Evolutionary conservation across 2,113 vertebrate genomes (phyloP).

Genomic region (Ranitomeya imitator): DNA sequence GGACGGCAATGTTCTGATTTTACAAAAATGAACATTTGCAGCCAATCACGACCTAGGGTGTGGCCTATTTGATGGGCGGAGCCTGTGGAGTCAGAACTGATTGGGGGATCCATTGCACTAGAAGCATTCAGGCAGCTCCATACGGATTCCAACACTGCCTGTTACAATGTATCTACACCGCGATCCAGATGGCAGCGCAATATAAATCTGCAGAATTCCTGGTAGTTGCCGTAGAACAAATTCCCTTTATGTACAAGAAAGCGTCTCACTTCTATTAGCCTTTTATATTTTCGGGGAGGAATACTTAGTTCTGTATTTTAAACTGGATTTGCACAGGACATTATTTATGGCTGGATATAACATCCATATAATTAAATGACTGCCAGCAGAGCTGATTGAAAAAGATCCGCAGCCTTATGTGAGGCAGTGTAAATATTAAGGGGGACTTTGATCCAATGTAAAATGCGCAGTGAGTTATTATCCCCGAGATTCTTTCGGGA

Average conservation of each 20-base stretch:
- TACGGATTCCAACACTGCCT: neutral
- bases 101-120: rapidly evolving
- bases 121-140: neutral
- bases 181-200: neutral
- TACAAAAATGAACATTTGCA: too few species aligned
- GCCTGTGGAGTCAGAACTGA: neutral
- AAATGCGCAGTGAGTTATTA: constrained; percentile 32
- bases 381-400: constrained; percentile 36
- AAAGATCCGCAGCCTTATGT: constrained; percentile 14
- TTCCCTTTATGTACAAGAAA: constrained; percentile 7
- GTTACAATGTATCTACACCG: neutral
- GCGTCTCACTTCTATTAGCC: neutral
- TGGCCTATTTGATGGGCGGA: too few species aligned
- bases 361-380: constrained; percentile 44
- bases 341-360: constrained; percentile 40
- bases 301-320: neutral
- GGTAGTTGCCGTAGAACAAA: constrained; percentile 18
- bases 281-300: constrained; percentile 17
- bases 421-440: constrained; percentile 37
- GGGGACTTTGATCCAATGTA: constrained; percentile 37
- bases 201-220: neutral
- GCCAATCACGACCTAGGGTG: too few species aligned
- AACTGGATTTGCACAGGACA: constrained; percentile 40
- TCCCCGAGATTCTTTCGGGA: constrained; percentile 21
- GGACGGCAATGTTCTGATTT: too few species aligned